Percentiles rank a stretch among this genome's conserved stretches.
These are phyloP conservation scores for Chironomus riparius DNA, from an alignment of 2,888 invertebrate genomes.

Conservation along the genomic window DNA sequence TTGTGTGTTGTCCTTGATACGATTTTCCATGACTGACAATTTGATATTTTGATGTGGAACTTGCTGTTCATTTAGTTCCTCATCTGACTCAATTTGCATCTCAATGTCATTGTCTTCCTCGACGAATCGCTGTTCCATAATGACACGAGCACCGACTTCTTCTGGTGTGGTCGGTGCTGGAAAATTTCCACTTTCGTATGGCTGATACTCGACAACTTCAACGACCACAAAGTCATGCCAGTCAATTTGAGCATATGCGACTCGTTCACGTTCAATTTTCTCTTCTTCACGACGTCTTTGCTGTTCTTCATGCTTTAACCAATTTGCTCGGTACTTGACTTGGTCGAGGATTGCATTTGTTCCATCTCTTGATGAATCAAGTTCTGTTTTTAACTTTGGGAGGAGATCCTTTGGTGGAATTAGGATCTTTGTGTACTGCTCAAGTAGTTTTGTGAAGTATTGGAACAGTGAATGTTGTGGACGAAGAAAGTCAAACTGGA, in stretches of 20 bases:
- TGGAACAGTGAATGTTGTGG: constrained; percentile 98
- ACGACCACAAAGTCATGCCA: constrained; percentile 99
- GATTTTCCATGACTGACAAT: constrained; percentile 59
- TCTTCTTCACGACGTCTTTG: constrained; percentile 91
- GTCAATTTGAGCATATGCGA: constrained; percentile 95
- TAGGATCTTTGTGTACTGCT: constrained; percentile 96
- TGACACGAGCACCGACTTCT: constrained; percentile 89
- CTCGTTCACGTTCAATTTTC: constrained; percentile 86
- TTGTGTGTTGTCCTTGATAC: constrained; percentile 49
- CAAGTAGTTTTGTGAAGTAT: constrained; percentile 94
- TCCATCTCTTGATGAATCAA: constrained; percentile 50
- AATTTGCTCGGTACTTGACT: constrained; percentile 89
- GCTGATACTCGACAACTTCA: constrained; percentile 98
- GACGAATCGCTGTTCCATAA: constrained; percentile 62
- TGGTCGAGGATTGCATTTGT: constrained; percentile 64
- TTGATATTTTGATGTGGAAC: constrained; percentile 44
- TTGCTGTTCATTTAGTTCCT: constrained; percentile 44
- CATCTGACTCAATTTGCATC: constrained; percentile 84
- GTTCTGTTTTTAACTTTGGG: constrained; percentile 67
- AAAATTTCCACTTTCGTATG: constrained; percentile 90
- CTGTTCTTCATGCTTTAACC: constrained; percentile 91
- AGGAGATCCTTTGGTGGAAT: constrained; percentile 91
- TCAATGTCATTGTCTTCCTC: constrained; percentile 73
- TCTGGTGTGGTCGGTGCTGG: constrained; percentile 96
- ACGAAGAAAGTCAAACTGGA: constrained; percentile 96